These are phyloP conservation scores for Montipora sp. DNA, from an alignment of 64 coral and sea anemone species.

Conservation along the genomic window DNA sequence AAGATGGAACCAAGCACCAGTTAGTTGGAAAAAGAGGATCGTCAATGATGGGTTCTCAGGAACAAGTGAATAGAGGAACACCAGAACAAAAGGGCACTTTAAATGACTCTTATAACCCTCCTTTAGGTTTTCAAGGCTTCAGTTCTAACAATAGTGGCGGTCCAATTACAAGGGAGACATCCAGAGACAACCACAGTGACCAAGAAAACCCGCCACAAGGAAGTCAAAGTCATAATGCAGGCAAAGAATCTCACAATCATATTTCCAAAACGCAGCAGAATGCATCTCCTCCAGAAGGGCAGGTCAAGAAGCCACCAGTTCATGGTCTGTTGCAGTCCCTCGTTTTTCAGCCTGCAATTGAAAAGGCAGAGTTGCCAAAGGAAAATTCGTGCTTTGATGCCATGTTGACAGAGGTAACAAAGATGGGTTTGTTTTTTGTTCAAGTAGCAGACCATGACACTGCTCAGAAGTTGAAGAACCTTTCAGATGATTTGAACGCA, in stretches of 20 bases:
- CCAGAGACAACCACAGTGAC: slow-evolving; percentile 11
- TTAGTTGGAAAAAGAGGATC: not conserved
- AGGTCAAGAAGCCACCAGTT: not conserved
- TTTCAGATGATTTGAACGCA: slow-evolving; percentile 48
- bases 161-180: not conserved
- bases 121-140: not conserved
- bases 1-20: slow-evolving; percentile 23
- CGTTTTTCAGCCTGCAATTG: slow-evolving; percentile 29
- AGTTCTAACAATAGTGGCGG: not conserved
- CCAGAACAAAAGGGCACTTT: not conserved
- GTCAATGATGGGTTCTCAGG: not conserved
- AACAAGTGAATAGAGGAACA: not conserved
- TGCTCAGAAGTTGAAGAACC: not conserved
- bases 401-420: slow-evolving; percentile 47
- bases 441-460: slow-evolving; percentile 31
- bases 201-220: not conserved
- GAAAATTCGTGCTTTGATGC: slow-evolving; percentile 32
- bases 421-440: slow-evolving; percentile 33
- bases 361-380: slow-evolving; percentile 11
- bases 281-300: not conserved
- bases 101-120: not conserved
- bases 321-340: not conserved
- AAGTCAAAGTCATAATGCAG: not conserved
- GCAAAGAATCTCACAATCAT: not conserved
- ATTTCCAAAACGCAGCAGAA: not conserved